Conservation (phyloP, 2,797 vertebrate species). For the Bothrops alternatus region DNA sequence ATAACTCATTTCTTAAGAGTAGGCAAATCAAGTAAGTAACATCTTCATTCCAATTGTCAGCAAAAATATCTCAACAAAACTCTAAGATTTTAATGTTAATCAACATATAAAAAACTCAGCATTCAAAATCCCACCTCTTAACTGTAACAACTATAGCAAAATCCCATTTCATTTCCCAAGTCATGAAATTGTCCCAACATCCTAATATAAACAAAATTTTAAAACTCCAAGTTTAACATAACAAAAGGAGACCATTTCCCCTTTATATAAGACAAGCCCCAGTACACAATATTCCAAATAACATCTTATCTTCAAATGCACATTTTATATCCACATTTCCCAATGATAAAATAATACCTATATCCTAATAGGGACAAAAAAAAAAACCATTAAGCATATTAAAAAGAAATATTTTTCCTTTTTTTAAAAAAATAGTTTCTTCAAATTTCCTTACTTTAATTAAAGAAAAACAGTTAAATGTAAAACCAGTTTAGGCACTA, state of each 20-base stretch:
- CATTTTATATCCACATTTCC: not conserved
- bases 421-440: not conserved
- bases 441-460: not conserved
- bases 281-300: no score
- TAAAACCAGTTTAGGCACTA: no score
- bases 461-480: not conserved
- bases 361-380: not conserved
- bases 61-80: not conserved
- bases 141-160: not conserved
- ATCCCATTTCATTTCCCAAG: not conserved
- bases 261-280: not conserved
- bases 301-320: not conserved
- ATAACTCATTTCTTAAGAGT: not conserved
- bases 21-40: not conserved
- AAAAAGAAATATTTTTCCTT: not conserved
- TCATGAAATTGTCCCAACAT: not conserved
- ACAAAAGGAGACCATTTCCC: not conserved
- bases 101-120: not conserved
- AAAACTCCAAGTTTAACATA: not conserved
- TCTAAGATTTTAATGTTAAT: not conserved
- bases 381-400: accelerated
- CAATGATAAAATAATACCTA: not conserved
- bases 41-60: not conserved
- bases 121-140: not conserved
- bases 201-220: not conserved